Evolutionary conservation across 2,888 invertebrate species (phyloP).

Genomic region (Oeneis ivallda): DNA sequence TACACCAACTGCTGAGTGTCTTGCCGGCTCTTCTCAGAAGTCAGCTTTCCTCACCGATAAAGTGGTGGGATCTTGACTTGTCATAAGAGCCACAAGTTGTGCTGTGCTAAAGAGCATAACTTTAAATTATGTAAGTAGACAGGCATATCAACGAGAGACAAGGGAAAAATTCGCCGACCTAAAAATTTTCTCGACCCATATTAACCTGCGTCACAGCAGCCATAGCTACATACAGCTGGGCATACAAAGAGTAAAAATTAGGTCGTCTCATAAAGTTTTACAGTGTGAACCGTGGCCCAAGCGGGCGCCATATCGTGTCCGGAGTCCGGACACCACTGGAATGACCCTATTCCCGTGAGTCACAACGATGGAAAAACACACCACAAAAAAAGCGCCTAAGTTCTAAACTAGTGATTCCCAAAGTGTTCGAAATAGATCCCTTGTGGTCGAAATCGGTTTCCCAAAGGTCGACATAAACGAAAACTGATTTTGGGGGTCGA

Average conservation of each 20-base stretch:
- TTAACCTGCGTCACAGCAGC: conserved; percentile 19
- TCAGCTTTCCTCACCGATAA: neutral
- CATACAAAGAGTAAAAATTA: conserved; percentile 46
- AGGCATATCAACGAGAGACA: neutral
- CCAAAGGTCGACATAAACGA: no score
- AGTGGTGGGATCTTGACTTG: neutral
- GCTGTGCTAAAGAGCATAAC: neutral
- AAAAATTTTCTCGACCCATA: conserved; percentile 15
- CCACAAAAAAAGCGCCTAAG: no score
- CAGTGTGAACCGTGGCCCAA: conserved; percentile 37
- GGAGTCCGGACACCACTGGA: neutral
- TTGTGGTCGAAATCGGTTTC: no score
- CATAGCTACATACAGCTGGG: conserved; percentile 34
- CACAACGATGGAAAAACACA: no score
- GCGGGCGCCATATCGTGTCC: conserved; percentile 27
- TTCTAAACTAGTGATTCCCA: no score
- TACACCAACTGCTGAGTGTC: no score
- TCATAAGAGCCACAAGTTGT: no score
- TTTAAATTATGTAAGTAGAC: conserved; percentile 9
- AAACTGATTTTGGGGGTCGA: no score
- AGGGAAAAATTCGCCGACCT: conserved; percentile 6
- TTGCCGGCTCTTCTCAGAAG: neutral
- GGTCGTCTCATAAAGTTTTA: conserved; percentile 54
- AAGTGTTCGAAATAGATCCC: no score
- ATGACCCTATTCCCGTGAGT: neutral